phyloP scores from a whole-genome alignment of 2,797 vertebrate species.

The Pseudochaenichthys georgianus region DNA sequence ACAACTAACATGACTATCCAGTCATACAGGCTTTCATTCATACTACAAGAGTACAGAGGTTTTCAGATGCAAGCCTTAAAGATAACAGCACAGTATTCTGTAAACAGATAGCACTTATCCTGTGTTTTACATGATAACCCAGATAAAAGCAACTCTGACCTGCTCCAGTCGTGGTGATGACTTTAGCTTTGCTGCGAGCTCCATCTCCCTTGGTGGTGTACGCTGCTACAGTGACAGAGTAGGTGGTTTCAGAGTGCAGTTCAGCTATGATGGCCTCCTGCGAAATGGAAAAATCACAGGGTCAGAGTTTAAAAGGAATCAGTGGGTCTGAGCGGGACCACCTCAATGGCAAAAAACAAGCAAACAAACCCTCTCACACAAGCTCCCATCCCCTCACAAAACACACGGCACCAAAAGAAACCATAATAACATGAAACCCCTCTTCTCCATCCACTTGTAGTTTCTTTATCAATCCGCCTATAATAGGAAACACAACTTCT shows the following conservation, averaged over 20 bases:
- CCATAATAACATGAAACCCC: slow-evolving; percentile 39
- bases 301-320: slow-evolving; percentile 43
- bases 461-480: slow-evolving; percentile 39
- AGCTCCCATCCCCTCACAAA: slow-evolving; percentile 53
- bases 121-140: slow-evolving; percentile 33
- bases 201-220: slow-evolving; percentile 98
- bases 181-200: slow-evolving; percentile 95
- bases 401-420: slow-evolving; percentile 65
- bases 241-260: slow-evolving; percentile 95
- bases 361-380: slow-evolving; percentile 51
- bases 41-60: slow-evolving; percentile 2
- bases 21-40: slow-evolving; percentile 2
- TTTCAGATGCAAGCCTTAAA: slow-evolving; percentile 18
- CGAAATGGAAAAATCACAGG: slow-evolving; percentile 44
- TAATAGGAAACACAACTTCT: slow-evolving; percentile 42
- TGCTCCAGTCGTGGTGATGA: slow-evolving; percentile 95
- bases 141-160: slow-evolving; percentile 77
- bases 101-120: slow-evolving; percentile 20
- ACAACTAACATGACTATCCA: slow-evolving; percentile 1
- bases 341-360: slow-evolving; percentile 16
- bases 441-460: slow-evolving; percentile 40
- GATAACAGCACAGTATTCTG: slow-evolving; percentile 8
- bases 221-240: slow-evolving; percentile 95
- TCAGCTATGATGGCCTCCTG: slow-evolving; percentile 93
- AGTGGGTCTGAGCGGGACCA: slow-evolving; percentile 9